Conservation (phyloP, 2,888 invertebrate genomes). For the Cecidostiba fungosa region DNA sequence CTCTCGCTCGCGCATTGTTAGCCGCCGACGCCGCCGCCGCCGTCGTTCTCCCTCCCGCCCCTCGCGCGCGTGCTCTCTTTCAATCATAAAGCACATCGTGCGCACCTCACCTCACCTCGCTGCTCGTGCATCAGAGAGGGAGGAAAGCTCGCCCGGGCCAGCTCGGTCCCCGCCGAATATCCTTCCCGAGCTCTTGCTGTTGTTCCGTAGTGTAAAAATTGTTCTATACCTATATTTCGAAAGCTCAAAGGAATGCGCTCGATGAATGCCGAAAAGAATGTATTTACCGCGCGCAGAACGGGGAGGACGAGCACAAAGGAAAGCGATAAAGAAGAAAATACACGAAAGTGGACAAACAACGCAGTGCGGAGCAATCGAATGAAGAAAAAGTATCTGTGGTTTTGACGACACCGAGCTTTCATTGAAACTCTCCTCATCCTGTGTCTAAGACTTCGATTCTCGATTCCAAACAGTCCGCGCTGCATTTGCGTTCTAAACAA, state of each 20-base stretch:
- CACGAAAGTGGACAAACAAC: not conserved
- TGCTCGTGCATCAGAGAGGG: not conserved
- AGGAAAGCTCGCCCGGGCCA: conserved; percentile 11
- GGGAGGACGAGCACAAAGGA: conserved; percentile 16
- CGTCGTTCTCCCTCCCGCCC: conserved; percentile 23
- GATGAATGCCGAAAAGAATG: conserved; percentile 75
- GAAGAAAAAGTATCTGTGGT: no score
- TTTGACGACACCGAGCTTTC: not conserved
- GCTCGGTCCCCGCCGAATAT: not conserved
- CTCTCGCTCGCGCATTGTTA: conserved; percentile 77
- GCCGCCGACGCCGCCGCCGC: conserved; percentile 67
- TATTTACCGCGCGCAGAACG: conserved; percentile 55
- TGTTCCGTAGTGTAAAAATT: conserved; percentile 65
- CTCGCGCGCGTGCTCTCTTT: conserved; percentile 72
- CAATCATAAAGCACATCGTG: conserved; percentile 78
- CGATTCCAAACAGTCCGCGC: not conserved
- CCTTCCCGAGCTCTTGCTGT: not conserved
- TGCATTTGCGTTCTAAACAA: conserved; percentile 9
- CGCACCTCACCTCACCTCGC: conserved; percentile 59
- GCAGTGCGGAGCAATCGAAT: not conserved
- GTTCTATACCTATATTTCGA: conserved; percentile 75
- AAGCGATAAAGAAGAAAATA: conserved; percentile 9
- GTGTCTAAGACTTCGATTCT: not conserved
- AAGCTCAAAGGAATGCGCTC: conserved; percentile 75
- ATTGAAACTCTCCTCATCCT: no score